phyloP scores from a whole-genome alignment of 1,140 invertebrate genomes.

The Capitella teleta region DNA sequence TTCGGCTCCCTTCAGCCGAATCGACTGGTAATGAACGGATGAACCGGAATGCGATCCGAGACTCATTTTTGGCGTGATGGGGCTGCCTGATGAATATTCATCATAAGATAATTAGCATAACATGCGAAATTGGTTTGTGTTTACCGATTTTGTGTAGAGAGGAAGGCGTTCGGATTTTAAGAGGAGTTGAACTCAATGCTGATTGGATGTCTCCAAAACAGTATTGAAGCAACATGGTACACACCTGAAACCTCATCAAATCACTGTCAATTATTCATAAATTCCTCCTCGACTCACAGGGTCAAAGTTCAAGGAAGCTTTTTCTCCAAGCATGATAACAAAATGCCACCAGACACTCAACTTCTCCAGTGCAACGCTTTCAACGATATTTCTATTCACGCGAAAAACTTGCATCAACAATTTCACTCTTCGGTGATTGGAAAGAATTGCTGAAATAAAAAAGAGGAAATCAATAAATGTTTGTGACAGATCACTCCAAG shows the following conservation, averaged over 20 bases:
- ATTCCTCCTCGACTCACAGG: background rate
- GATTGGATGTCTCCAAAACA: too few species aligned
- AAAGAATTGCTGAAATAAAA: conserved; percentile 22
- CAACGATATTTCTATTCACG: conserved; percentile 26
- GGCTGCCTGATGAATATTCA: too few species aligned
- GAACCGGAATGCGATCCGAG: conserved; percentile 8
- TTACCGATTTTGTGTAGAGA: too few species aligned
- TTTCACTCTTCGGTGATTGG: conserved; percentile 27
- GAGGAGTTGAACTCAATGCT: too few species aligned
- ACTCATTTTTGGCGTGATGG: conserved; percentile 18
- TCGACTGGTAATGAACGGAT: conserved; percentile 11
- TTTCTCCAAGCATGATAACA: conserved; percentile 22
- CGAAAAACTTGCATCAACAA: conserved; percentile 35
- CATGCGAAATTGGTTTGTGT: too few species aligned
- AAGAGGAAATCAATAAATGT: background rate
- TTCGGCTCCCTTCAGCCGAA: conserved; percentile 22
- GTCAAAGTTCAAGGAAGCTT: conserved; percentile 27
- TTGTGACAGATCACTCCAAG: background rate
- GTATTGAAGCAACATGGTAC: too few species aligned
- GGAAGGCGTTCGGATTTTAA: too few species aligned
- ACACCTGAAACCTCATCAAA: too few species aligned
- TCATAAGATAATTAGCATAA: too few species aligned
- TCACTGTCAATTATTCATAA: background rate
- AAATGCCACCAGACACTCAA: conserved; percentile 36
- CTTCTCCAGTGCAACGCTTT: conserved; percentile 26